Base-by-base conservation (phyloP, 2,113 vertebrate genomes). In the Baryphthengus martii region DNA sequence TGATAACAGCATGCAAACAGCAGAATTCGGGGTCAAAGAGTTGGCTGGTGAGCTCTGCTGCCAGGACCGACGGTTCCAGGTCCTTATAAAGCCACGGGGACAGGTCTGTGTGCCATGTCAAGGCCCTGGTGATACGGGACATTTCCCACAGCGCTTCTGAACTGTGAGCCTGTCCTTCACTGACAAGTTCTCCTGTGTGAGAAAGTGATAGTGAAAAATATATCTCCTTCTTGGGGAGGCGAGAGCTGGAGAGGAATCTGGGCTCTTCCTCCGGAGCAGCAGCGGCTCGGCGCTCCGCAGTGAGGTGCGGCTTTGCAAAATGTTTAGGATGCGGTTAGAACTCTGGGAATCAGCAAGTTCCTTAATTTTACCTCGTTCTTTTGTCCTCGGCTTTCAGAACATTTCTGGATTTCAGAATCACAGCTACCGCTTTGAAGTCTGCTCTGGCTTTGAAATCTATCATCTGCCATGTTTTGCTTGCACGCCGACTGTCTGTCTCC, bases 1-100 rank as follows among this genome's bases (percentile, higher is more conserved):
- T 62, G 94, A 85, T 83, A 96, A 58, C 47, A 15, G 88, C 95
- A 96, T 96, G 90, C 13, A 82, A 96, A 80, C 37, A 86, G 79
- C 88, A 65, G 93, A 93, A 91, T 96, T 59, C 67, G 68, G 74
- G 93, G 87, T 96, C 93, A 95, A 21, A 90, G 91, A 33, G 71
- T 94, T 95, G 94, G 66, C 88, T 80, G 72, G 50, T 66, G 94
- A 71, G 75, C 59, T 93, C 58, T 84, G 95, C 45, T 95, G 94
- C 91, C 91, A 86, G 59, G 88, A 76, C 68, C 62, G 88, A 47
- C 88, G 88, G 79, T 63, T 97, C 63, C 90, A 94, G 88, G 62
- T 73, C 83, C 88, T 95, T 94, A 96, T 93, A 95, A 96, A 96
- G 96, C 85, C 95, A 90, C 61, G 37, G 81, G 91, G 81, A 95